Base-by-base conservation (phyloP, 2,113 vertebrate species). In the Sylvilagus bachmani region DNA sequence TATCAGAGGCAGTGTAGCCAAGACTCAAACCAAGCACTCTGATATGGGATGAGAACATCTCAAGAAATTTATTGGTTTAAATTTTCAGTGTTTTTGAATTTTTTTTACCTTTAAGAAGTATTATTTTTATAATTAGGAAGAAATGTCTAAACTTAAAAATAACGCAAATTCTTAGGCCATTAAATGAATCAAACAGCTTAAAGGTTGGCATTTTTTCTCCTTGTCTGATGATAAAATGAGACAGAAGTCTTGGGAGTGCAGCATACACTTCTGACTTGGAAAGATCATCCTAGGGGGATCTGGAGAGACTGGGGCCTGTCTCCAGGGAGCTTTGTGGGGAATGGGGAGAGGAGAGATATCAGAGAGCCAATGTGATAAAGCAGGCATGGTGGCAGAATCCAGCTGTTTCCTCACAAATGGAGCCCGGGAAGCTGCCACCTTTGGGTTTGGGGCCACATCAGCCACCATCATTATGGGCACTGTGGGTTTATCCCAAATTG, bases 151-250 rank as follows among this genome's bases (percentile, higher is more conserved):
- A 49, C 36, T 70, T 84, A 16, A 11, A 33, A 90, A 88, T 73
- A 67, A 74, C n/a, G 31, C 78, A 66, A 67, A 44, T 14, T 80
- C 49, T 86, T 62, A 73, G 9, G 24, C 10, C 22, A 6, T 67
- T 82, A 89, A 91, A 53, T 58, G 67, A 70, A 83, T 92, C 27
- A 79, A 82, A 86, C 1, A 90, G 49, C 21, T 29, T 55, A 44
- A 19, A 58, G n/a, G 4, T 27, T 80, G 85, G 44, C 22, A 58
- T 79, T 74, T 79, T 62, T 58, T 62, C 51, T 78, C 61, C 22
- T 67, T 22, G 82, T 13, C 3, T 78, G 66, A 62, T 85, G 66
- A 84, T 29, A 44, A 29, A 77, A 70, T 9, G 36, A 91, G 38
- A 38, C 6, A 31, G 27, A n/a, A 93, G 27, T n/a, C 27, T 24